phyloP scores from a whole-genome alignment of 2,113 vertebrate genomes.

The Toxostoma redivivum region DNA sequence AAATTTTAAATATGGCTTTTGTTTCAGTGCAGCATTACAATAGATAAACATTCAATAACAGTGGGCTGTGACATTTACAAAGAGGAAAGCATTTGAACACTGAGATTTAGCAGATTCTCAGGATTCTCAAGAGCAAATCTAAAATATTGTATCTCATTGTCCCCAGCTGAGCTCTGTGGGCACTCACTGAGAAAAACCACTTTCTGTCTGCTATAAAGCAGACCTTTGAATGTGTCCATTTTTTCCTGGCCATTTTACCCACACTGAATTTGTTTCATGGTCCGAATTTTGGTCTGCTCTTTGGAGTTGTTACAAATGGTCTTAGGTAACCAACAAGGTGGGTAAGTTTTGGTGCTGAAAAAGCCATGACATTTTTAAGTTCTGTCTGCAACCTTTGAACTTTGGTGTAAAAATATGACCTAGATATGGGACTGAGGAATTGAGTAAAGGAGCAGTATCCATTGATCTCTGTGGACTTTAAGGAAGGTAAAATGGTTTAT shows the following conservation, averaged over 20 bases:
- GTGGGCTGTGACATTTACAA: slow-evolving; percentile 27
- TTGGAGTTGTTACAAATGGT: neutral
- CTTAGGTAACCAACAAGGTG: neutral
- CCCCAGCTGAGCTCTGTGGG: neutral
- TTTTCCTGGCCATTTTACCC: neutral
- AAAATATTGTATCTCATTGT: neutral
- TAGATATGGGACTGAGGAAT: neutral
- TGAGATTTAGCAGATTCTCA: neutral
- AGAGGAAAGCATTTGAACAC: neutral
- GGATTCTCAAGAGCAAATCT: slow-evolving; percentile 4
- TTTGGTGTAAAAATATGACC: neutral
- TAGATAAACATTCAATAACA: slow-evolving; percentile 8
- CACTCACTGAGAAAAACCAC: neutral
- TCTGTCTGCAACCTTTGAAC: neutral
- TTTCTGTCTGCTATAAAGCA: neutral
- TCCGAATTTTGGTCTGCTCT: neutral
- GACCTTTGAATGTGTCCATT: neutral
- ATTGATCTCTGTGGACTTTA: neutral
- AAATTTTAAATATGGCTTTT: neutral
- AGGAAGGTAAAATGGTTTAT: neutral
- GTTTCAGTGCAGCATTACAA: neutral
- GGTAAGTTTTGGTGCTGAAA: neutral
- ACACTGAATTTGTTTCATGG: neutral
- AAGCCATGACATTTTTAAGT: neutral
- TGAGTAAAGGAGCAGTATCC: neutral